Base-by-base conservation (phyloP, 2,797 vertebrate genomes). In the Intellagama lesueurii region DNA sequence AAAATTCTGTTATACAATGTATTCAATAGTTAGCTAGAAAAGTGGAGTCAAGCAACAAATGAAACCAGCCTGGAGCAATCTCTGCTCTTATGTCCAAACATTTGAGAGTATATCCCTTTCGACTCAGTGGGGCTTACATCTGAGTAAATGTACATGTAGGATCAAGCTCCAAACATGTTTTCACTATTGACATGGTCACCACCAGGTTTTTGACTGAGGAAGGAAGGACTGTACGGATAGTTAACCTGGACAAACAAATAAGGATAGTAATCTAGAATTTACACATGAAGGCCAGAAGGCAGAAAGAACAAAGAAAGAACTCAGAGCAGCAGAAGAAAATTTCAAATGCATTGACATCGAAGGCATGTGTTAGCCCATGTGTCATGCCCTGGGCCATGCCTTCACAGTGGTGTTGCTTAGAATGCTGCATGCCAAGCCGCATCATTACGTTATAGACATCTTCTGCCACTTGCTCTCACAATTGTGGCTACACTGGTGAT, bases 251-350 rank as follows among this genome's bases (percentile, higher is more conserved):
- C 22, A 35, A 47, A 47, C 1, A 80, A 24, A 49, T 47, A 30
- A 28, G 32, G 26, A 49, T n/a, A 80, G 40, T 32, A 9, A 19
- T 78, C 22, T 44, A 78, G 22, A 86, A 78, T 26, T 32, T 24
- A 8, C 44, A 32, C 7, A 64, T 26, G 14, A 70, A 75, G 30
- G 19, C 9, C 44, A 22, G 28, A 49, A 66, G 75, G 35, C 73
- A 6, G 17, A 0, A 1, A 0, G 0, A 0, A 49, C 19, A 30
- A 12, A 24, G 81, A 83, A 40, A 22, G 64, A 66, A 35, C 22
- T 69, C 35, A 32, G 26, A 76, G n/a, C 5, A 76, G 22, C 56
- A 32, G 19, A 88, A 26, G 19, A 22, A 22, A 22, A n/a, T 75
- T 72, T 60, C 73, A 83, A 30, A 17, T 77, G 73, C 40, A 35